Conservation (phyloP, 2,888 invertebrate species). For the Scotopteryx bipunctaria region DNA sequence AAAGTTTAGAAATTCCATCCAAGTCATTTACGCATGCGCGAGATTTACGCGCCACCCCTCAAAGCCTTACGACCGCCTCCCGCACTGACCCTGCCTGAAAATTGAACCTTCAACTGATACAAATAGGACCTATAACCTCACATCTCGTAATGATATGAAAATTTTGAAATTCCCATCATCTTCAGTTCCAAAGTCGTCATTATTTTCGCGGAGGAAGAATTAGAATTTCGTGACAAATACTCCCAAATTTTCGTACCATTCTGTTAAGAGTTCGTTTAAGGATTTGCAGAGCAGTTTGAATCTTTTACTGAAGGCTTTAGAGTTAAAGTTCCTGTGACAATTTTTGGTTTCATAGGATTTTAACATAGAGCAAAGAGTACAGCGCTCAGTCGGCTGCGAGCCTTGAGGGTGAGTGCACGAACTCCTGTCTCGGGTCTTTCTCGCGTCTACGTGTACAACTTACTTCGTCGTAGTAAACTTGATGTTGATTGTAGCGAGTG, state of each 20-base stretch:
- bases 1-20: slow-evolving; percentile 67
- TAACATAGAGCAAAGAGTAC: slow-evolving; percentile 55
- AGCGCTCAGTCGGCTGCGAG: slow-evolving; percentile 74
- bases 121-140: slow-evolving; percentile 56
- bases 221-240: slow-evolving; percentile 72
- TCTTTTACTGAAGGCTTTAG: slow-evolving; percentile 42
- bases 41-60: slow-evolving; percentile 79
- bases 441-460: slow-evolving; percentile 64
- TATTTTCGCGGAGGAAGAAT: slow-evolving; percentile 75
- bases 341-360: slow-evolving; percentile 49
- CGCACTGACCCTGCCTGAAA: slow-evolving; percentile 60
- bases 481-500: slow-evolving; percentile 17
- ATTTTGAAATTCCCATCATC: slow-evolving; percentile 65
- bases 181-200: slow-evolving; percentile 77
- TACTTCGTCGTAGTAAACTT: slow-evolving; percentile 62
- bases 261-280: slow-evolving; percentile 29
- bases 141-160: slow-evolving; percentile 60
- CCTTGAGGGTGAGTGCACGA: slow-evolving; percentile 59
- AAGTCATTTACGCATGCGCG: slow-evolving; percentile 78
- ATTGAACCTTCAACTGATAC: slow-evolving; percentile 66
- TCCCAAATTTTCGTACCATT: slow-evolving; percentile 56
- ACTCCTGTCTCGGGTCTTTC: slow-evolving; percentile 41
- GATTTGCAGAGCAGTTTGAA: slow-evolving; percentile 41
- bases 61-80: slow-evolving; percentile 81
- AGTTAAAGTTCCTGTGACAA: slow-evolving; percentile 47